phyloP scores from a whole-genome alignment of 2,113 vertebrate genomes.

The Drymodes brunneopygia region DNA sequence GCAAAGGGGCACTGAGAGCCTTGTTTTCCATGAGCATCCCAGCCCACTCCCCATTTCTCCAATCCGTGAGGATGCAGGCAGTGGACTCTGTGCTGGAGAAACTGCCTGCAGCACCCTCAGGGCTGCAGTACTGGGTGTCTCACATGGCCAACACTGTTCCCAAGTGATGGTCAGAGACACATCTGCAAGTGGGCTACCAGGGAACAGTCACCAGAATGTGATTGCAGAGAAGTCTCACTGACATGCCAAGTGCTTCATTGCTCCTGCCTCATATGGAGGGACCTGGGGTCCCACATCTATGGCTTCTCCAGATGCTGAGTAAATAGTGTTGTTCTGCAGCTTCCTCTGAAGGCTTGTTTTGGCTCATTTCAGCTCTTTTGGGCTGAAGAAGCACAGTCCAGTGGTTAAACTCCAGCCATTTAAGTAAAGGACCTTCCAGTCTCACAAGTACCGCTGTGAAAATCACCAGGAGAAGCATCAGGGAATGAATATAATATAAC shows the following conservation, averaged over 20 bases:
- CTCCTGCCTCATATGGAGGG: accelerated
- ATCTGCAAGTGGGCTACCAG: neutral
- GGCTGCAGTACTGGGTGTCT: neutral
- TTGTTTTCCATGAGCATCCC: neutral
- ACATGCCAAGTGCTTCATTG: neutral
- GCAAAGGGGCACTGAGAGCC: neutral
- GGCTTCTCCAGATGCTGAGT: neutral
- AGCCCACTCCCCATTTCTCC: neutral
- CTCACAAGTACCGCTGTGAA: neutral
- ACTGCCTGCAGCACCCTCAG: neutral
- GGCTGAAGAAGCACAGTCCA: neutral
- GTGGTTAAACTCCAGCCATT: neutral
- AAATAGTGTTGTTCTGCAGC: neutral
- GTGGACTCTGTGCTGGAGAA: neutral
- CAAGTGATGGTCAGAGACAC: neutral
- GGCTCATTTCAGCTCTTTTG: neutral
- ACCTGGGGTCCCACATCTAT: too few relatives aligned
- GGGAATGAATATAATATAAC: neutral
- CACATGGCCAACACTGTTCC: accelerated
- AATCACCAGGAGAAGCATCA: neutral
- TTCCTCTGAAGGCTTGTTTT: neutral
- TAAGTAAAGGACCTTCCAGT: neutral
- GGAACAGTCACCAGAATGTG: neutral
- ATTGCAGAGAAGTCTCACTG: neutral
- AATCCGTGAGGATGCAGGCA: accelerated